phyloP scores from a whole-genome alignment of 2,797 vertebrate species.

The Alcedo atthis region DNA sequence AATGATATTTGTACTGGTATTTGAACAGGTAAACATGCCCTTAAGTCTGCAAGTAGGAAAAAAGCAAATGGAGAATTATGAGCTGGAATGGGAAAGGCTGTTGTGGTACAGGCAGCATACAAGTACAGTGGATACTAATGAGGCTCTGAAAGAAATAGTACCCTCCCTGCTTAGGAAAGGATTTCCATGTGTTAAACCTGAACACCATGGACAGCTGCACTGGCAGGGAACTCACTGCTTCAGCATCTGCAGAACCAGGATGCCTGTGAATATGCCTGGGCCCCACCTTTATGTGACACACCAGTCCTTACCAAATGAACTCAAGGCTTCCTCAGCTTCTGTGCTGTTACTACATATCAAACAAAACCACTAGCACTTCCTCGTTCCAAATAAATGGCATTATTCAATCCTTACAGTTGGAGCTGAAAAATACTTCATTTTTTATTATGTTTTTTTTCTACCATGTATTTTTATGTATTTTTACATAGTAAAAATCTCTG shows the following conservation, averaged over 20 bases:
- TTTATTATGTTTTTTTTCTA: background rate
- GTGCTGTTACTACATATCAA: background rate
- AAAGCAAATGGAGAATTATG: slow-evolving; percentile 34
- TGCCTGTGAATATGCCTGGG: background rate
- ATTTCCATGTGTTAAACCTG: background rate
- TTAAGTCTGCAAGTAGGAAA: slow-evolving; percentile 2
- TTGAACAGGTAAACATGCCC: slow-evolving; percentile 63
- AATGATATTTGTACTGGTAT: slow-evolving; percentile 50
- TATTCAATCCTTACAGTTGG: background rate
- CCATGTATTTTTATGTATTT: background rate
- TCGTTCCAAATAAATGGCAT: background rate
- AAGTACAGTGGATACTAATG: background rate
- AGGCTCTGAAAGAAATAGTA: background rate
- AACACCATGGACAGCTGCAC: background rate
- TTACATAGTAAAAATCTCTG: background rate
- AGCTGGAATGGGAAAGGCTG: background rate
- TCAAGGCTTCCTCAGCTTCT: background rate
- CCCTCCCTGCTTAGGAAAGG: background rate
- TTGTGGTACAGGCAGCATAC: background rate
- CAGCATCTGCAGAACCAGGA: background rate
- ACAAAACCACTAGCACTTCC: background rate
- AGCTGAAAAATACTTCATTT: background rate
- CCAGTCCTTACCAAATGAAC: background rate
- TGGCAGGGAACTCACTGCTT: background rate
- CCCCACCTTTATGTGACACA: background rate